Percentiles rank a stretch among this genome's conserved stretches.
Evolutionary conservation across 2,113 vertebrate genomes (phyloP).

Genomic region (Mystacornis crossleyi): DNA sequence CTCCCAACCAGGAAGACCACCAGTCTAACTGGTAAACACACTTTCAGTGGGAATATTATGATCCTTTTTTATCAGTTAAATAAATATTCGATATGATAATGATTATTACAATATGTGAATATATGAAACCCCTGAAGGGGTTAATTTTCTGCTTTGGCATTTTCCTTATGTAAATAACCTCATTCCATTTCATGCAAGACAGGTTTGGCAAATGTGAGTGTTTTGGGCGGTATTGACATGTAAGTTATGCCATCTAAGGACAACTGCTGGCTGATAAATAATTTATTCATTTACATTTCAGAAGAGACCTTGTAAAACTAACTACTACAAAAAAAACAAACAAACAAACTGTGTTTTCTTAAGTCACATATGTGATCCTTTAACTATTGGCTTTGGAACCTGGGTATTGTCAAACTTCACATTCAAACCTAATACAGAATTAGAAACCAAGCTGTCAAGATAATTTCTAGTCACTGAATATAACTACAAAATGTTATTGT

Average conservation of each 20-base stretch:
- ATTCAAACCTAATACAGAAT: background rate
- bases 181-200: background rate
- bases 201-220: conserved; percentile 25
- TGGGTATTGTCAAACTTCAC: background rate
- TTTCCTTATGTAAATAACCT: background rate
- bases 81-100: background rate
- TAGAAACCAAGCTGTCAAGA: background rate
- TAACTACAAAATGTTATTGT: background rate
- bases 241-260: conserved; percentile 41
- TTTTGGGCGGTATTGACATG: conserved; percentile 25
- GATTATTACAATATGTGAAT: background rate
- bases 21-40: background rate
- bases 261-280: conserved; percentile 44
- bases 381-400: conserved; percentile 15
- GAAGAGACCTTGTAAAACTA: conserved; percentile 22
- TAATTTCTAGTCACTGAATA: background rate
- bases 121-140: background rate
- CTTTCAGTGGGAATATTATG: background rate
- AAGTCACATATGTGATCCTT: conserved; percentile 5
- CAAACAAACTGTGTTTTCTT: background rate
- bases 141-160: conserved; percentile 31
- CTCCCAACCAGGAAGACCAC: background rate
- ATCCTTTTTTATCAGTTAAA: background rate
- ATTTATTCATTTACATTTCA: conserved; percentile 46
- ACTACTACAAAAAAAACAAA: background rate